Conservation (phyloP, 1,140 invertebrate genomes). For the Atta cephalotes region DNA sequence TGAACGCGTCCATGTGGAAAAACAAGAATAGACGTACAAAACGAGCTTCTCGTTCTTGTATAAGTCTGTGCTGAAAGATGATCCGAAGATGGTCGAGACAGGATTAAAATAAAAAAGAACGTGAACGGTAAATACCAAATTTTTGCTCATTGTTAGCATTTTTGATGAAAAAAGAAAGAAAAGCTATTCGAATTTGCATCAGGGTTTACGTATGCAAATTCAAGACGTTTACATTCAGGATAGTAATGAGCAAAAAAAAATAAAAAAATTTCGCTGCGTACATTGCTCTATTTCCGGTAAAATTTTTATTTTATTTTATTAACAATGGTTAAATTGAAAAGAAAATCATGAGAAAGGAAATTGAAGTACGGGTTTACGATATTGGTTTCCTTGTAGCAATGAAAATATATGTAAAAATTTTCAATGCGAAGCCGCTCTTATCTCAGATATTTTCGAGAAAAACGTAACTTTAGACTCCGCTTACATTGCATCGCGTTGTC, state of each 20-base stretch:
- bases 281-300: slow-evolving; percentile 16
- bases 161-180: slow-evolving; percentile 18
- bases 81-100: neutral
- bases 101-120: neutral
- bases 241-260: neutral
- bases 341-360: slow-evolving; percentile 12
- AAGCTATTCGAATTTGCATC: neutral
- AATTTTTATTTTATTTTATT: slow-evolving; percentile 13
- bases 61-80: neutral
- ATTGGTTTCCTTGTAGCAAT: slow-evolving; percentile 5
- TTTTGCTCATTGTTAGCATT: slow-evolving; percentile 20
- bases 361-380: slow-evolving; percentile 19
- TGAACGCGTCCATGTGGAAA: neutral
- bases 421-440: slow-evolving; percentile 49
- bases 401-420: slow-evolving; percentile 46
- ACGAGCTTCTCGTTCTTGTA: slow-evolving; percentile 20
- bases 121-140: slow-evolving; percentile 25
- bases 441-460: slow-evolving; percentile 32
- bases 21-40: slow-evolving; percentile 21
- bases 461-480: slow-evolving; percentile 50
- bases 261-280: neutral
- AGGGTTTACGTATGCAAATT: slow-evolving; percentile 42
- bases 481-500: slow-evolving; percentile 45
- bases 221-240: slow-evolving; percentile 36
- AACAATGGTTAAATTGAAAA: slow-evolving; percentile 34